phyloP scores from a whole-genome alignment of 2,797 vertebrate genomes.

The Cryptoblepharus egeriae region DNA sequence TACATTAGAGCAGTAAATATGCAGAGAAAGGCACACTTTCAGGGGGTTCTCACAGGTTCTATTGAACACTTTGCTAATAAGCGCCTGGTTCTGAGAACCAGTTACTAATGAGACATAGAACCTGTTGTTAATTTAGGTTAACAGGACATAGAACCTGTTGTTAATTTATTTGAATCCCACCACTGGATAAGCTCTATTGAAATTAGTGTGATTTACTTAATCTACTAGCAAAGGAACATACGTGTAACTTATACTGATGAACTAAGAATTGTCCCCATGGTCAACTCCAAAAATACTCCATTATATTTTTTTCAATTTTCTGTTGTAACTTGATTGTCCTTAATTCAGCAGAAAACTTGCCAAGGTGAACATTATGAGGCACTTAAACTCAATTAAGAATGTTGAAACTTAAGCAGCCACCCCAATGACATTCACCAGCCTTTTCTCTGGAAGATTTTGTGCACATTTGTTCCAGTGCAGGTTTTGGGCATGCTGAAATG shows the following conservation, averaged over 20 bases:
- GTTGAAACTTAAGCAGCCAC: not conserved
- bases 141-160: too few species aligned
- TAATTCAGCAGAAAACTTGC: not conserved
- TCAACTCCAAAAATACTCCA: too few species aligned
- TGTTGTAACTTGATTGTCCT: not conserved
- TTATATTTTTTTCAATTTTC: not conserved
- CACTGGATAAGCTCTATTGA: too few species aligned
- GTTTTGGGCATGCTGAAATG: not conserved
- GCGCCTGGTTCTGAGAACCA: too few species aligned
- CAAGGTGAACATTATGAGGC: not conserved
- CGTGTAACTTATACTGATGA: too few species aligned
- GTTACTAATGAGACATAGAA: too few species aligned
- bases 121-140: too few species aligned
- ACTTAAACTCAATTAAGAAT: not conserved
- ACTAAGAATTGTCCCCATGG: not conserved
- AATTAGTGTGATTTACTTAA: too few species aligned
- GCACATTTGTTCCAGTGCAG: not conserved
- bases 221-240: not conserved
- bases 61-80: too few species aligned
- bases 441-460: not conserved
- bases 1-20: not conserved
- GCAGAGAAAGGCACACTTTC: not conserved
- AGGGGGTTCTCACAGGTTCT: too few species aligned
- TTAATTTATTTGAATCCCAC: too few species aligned
- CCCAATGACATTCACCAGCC: not conserved